Base-by-base conservation (phyloP, 2,888 invertebrate genomes). In the Clitarchus hookeri region DNA sequence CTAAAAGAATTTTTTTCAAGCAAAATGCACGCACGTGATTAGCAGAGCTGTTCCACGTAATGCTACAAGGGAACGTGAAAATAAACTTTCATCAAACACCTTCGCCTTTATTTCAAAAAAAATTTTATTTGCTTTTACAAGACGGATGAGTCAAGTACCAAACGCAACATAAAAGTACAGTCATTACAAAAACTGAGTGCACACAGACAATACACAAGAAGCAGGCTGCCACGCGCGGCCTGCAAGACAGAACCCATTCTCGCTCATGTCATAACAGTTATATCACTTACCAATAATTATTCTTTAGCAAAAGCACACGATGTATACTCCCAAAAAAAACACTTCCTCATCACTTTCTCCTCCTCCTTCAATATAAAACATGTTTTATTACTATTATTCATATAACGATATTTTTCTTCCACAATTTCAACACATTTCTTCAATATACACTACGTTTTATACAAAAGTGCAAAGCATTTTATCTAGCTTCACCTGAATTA, bases 381-480 rank as follows among this genome's bases (percentile, higher is more conserved):
- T 65, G 65, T 65, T 65, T n/a, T 65, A 65, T 65, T 65, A 65
- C 16, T 12, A 65, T 65, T 65, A 65, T n/a, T 65, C 65, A 65
- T 65, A 65, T 65, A 65, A 65, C 65, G n/a, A 65, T 65, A 65
- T 11, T 65, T 65, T 65, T 23, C 8, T 65, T 65, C n/a, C 48
- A 8, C 65, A 65, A 65, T 65, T 65, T 23, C 6, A 65, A 65
- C 65, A 65, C 65, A 23, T 23, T 65, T 23, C 23, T 65, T 65
- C 23, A 6, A 65, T 65, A 65, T 65, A 65, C 65, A 65, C 65
- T 23, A n/a, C 13, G 16, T 65, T 65, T 65, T 65, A 65, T 65
- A 65, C 65, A 65, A 65, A 65, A 65, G 65, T 65, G 65, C 65
- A 65, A 65, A 65, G 65, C 65, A 65, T n/a, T 65, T 23, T 65